phyloP scores from a whole-genome alignment of 2,797 vertebrate genomes.

The Hydrolagus colliei region DNA sequence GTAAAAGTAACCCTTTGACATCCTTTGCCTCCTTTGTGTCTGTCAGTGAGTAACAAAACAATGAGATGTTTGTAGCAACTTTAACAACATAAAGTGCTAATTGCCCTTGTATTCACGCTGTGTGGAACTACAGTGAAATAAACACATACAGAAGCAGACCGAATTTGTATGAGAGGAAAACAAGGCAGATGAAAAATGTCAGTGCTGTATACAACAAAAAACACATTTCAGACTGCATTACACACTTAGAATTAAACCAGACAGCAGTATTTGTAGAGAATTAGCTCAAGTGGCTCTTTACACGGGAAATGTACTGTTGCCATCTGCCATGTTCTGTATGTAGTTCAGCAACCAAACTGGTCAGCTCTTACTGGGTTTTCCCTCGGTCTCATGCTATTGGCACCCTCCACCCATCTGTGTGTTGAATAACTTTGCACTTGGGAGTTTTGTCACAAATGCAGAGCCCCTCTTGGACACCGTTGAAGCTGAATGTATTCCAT shows the following conservation, averaged over 20 bases:
- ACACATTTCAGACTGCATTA: conserved; percentile 28
- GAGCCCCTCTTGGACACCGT: background rate
- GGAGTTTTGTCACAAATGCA: background rate
- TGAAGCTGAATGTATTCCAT: conserved; percentile 18
- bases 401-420: background rate
- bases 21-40: background rate
- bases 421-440: background rate
- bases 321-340: background rate
- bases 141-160: conserved; percentile 27
- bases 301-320: background rate
- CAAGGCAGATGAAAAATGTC: conserved; percentile 29
- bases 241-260: conserved; percentile 24
- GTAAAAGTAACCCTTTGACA: background rate
- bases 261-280: conserved; percentile 24
- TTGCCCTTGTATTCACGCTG: conserved; percentile 8
- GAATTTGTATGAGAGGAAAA: conserved; percentile 26
- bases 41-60: conserved; percentile 27
- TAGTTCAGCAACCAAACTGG: background rate
- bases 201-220: background rate
- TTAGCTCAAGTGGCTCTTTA: conserved; percentile 5
- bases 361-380: background rate
- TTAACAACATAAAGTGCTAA: conserved; percentile 3
- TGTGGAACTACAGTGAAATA: conserved; percentile 24
- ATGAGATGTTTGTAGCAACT: conserved; percentile 13
- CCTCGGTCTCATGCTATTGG: background rate